Conservation (phyloP, 2,113 vertebrate genomes). For the Noctilio leporinus region DNA sequence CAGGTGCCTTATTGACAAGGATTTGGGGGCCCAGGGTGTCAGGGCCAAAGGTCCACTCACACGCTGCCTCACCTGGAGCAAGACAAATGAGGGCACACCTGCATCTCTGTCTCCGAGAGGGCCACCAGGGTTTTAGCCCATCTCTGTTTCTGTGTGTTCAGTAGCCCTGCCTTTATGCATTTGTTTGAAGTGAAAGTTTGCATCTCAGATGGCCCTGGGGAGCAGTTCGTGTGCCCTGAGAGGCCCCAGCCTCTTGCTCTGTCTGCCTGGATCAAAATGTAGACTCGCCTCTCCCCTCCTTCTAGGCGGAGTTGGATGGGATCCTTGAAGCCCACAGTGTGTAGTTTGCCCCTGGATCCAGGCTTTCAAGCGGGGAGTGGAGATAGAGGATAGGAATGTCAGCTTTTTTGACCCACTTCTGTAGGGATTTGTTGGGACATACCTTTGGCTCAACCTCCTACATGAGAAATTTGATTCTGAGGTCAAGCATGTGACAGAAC, state of each 20-base stretch:
- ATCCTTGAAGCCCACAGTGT: not conserved
- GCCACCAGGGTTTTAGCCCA: not conserved
- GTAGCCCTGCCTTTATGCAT: not conserved
- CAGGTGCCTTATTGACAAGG: not conserved
- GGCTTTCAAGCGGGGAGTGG: not conserved
- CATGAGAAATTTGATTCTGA: conserved; percentile 21
- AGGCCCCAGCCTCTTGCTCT: not conserved
- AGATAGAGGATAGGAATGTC: not conserved
- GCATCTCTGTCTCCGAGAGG: not conserved
- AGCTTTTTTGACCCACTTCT: not conserved
- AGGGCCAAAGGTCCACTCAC: not conserved
- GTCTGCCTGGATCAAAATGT: not conserved
- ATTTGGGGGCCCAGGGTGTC: not conserved
- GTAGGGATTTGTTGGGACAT: conserved; percentile 7
- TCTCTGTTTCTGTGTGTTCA: not conserved
- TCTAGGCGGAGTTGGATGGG: not conserved
- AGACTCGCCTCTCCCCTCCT: not conserved
- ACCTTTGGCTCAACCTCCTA: conserved; percentile 7
- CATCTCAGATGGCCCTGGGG: not conserved
- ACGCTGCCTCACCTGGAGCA: not conserved
- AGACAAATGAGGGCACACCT: not conserved
- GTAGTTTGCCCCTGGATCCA: not conserved
- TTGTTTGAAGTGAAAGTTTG: not conserved
- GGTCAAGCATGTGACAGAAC: conserved; percentile 38
- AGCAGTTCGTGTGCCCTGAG: not conserved